Evolutionary conservation across 2,888 invertebrate species (phyloP), one percentile per base, ranked within the genome.

Genomic region (Metallyticus violacea): DNA sequence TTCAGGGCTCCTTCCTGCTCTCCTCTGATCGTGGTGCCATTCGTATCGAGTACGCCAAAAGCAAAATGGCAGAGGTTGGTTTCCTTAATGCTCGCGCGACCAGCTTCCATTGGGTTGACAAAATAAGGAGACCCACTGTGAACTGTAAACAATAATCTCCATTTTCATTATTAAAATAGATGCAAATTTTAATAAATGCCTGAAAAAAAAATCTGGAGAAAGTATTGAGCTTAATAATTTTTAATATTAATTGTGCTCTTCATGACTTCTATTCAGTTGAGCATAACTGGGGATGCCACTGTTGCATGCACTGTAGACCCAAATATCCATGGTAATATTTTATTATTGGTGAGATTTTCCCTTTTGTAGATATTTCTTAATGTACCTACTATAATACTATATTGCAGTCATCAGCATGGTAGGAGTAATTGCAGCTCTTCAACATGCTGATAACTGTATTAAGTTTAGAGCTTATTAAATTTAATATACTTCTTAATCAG

Each of bases 31-130:
- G 99, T 92, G 98, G 98, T 90, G 98, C 98, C 92, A 98, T 99
- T 93, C 96, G 99, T 93, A 98, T 99, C 93, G 99, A 99, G 94
- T 99, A 97, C 95, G 99, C 99, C 93, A 97, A 98, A 94, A 98
- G 97, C 93, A 99, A 99, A 95, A 98, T 99, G 98, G 97, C 98
- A 92, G 97, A 96, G 93, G 94, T 94, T 89, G 89, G 89, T 89
- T 86, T 62, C 40, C 40, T 62, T 62, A 62, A 62, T 62, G 40
- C 40, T 62, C 40, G 40, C 40, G 40, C 22, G 15, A 62, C 40
- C 40, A 62, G 40, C 40, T 62, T 62, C 40, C 22, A 22, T 62
- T 62, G 9, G n/a, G n/a, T n/a, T n/a, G n/a, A n/a, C n/a, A n/a
- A n/a, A n/a, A n/a, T n/a, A n/a, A n/a, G n/a, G n/a, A n/a, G n/a